Evolutionary conservation across 2,888 invertebrate genomes (phyloP), one percentile per base, ranked within the genome.

Genomic region (Sisyra nigra): DNA sequence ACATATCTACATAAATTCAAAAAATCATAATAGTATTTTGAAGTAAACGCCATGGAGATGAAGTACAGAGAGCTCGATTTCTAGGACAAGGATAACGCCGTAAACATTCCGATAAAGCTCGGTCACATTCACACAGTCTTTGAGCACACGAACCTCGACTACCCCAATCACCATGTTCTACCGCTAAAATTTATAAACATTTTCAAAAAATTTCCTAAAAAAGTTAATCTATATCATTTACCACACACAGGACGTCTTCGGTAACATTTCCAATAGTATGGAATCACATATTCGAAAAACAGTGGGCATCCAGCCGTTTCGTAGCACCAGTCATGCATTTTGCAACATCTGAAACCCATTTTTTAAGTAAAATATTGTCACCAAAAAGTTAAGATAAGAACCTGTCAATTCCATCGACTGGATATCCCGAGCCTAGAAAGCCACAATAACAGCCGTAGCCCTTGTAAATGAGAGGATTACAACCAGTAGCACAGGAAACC

Each of bases 401-500:
- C 83, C 72, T 76, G 59, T 85, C 88, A 48, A 89, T 86, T 15
- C 80, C 81, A 60, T 89, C 87, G 24, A 81, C 76, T 2, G 83
- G 73, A 47, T 72, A 65, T 7, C 88, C 88, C 0, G 80, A 75
- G 1, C 89, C 89, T 2, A 86, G 68, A 57, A 88, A 85, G 3
- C 91, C 89, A 55, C 89, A 91, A 59, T 83, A 91, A 59, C 89
- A 91, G 2, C 89, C 89, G 54, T 91, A 89, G 8, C 88, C 87
- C 58, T 87, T 87, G 58, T 81, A 87, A 7, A 72, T 66, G 2
- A 88, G 60, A 0, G 89, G 89, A 57, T 87, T 79, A 54, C 91
- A 91, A 3, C 82, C 82, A 0, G 86, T 86, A 1, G 85, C 80
- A 54, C 88, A 89, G 46, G 75, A 73, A 47, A 91, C 71, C 86